phyloP scores from a whole-genome alignment of 2,113 vertebrate species.

The Cochlearius cochlearius region DNA sequence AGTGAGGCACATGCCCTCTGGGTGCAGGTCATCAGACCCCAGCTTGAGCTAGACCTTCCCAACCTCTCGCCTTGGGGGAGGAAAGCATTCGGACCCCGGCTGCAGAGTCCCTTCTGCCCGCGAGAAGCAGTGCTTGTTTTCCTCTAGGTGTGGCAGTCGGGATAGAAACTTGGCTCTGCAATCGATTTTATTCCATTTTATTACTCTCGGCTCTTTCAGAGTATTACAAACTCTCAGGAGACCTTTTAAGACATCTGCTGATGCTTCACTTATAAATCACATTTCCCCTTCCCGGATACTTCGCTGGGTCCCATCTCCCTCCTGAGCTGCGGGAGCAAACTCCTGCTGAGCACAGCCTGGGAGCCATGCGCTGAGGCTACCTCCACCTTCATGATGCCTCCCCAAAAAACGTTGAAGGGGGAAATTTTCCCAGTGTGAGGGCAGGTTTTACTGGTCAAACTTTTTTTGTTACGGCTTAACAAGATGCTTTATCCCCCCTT shows the following conservation, averaged over 20 bases:
- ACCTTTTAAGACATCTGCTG: slow-evolving; percentile 42
- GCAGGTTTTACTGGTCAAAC: not conserved
- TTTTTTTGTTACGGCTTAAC: not conserved
- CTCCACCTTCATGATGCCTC: fast-evolving
- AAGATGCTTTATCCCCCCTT: not conserved
- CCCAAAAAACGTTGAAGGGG: fast-evolving
- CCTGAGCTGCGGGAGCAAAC: not conserved
- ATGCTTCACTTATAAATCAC: slow-evolving; percentile 42
- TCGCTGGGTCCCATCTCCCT: not conserved
- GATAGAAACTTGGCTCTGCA: not conserved
- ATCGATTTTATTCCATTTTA: slow-evolving; percentile 40
- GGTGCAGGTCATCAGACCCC: not conserved
- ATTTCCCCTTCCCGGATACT: slow-evolving; percentile 2
- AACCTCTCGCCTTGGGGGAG: fast-evolving
- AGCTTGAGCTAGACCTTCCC: not conserved
- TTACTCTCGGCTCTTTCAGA: slow-evolving; percentile 32
- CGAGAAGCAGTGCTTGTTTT: fast-evolving
- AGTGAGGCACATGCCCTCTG: not conserved
- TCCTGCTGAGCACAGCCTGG: not conserved
- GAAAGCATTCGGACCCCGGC: not conserved
- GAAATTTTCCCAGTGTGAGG: not conserved
- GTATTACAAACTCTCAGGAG: slow-evolving; percentile 6
- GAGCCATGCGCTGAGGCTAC: not conserved
- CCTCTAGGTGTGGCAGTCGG: not conserved
- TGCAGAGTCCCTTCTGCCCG: not conserved